Percentiles rank a stretch among this genome's conserved stretches.
Conservation (phyloP, 2,888 invertebrate species). For the Mimachlamys varia region DNA sequence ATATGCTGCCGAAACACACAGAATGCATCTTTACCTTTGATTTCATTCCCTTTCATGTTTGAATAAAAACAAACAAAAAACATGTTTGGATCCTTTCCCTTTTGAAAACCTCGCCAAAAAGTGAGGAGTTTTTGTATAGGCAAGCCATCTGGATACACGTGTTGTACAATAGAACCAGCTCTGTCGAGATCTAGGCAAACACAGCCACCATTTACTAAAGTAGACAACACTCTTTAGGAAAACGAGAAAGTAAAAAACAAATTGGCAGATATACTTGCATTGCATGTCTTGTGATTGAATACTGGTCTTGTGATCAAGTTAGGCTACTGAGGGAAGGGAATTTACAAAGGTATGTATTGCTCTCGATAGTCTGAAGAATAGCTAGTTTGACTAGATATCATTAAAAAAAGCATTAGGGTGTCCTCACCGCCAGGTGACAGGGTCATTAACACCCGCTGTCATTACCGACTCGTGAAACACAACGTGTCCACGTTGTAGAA, state of each 20-base stretch:
- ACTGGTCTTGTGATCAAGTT: neutral
- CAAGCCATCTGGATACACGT: neutral
- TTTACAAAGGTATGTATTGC: no score
- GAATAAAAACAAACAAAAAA: slow-evolving; percentile 26
- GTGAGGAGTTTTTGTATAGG: neutral
- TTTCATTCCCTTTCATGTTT: slow-evolving; percentile 21
- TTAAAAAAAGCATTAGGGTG: no score
- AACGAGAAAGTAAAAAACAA: neutral
- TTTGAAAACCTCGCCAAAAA: slow-evolving; percentile 34
- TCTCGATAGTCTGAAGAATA: no score
- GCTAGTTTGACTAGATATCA: no score
- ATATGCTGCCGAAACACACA: neutral
- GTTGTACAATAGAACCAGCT: neutral
- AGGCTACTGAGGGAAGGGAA: no score
- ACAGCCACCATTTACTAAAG: neutral
- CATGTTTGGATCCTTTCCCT: slow-evolving; percentile 23
- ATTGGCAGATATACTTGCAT: neutral
- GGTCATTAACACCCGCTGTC: no score
- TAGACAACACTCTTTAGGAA: neutral
- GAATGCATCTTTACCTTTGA: slow-evolving; percentile 8
- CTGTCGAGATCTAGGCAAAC: neutral
- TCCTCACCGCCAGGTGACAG: no score
- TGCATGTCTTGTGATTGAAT: slow-evolving; percentile 8
- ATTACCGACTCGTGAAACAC: no score
- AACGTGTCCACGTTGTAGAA: no score